Evolutionary conservation across 2,113 vertebrate species (phyloP), one percentile per base, ranked within the genome.

Genomic region (Phasianus colchicus): DNA sequence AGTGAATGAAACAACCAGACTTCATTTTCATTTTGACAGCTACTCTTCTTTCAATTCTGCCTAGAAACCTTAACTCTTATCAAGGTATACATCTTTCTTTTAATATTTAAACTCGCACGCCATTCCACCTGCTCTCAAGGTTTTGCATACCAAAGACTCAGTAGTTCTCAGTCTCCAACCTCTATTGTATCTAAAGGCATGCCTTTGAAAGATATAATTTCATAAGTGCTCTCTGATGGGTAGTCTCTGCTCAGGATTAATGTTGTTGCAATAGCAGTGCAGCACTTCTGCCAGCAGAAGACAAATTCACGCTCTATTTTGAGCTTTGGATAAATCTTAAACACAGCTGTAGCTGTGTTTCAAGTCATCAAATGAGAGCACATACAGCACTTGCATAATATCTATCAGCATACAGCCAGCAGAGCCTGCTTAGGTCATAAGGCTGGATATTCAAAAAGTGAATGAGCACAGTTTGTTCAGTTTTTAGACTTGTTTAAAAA

Each of bases 291-390:
- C 88, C 90, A 88, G 61, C 45, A 77, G 70, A 92, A 88, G 73
- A 91, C 71, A 86, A 90, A 93, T 95, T 66, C 81, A 11, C 32
- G 82, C 50, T 82, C 83, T 93, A 29, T 86, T 97, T 90, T 70
- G 80, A 92, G 94, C 87, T 87, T 80, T 58, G 74, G 93, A 94
- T 86, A 64, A 93, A 95, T 88, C 83, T 95, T 43, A 43, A 87
- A 81, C 70, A 45, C 52, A 90, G 90, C 80, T 95, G 93, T 96
- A 95, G 86, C 58, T 77, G 76, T 38, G 38, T 38, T 86, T 84
- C 88, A 48, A 81, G 82, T 19, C 60, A 91, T 65, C 66, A 86
- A 61, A 80, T 55, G 72, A 64, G 90, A 78, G 77, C 66, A 61
- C 66, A 70, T 4, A 13, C 36, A 92, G 82, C 63, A 57, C 90